Conservation (phyloP, 2,888 invertebrate species). For the Phaonia tiefii region DNA sequence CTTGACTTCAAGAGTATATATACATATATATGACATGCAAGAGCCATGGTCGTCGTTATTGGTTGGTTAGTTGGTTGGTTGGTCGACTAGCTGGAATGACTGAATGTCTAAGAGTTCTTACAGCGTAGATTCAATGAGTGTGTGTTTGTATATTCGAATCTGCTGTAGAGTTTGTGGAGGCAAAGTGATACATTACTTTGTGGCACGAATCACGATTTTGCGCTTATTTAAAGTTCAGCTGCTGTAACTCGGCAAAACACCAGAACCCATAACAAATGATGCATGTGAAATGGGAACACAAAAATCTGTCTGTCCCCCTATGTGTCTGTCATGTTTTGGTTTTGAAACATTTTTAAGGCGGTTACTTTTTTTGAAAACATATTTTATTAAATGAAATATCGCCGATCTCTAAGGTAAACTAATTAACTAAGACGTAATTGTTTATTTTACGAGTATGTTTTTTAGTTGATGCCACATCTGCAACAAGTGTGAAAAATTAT, state of each 20-base stretch:
- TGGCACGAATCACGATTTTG: slow-evolving; percentile 68
- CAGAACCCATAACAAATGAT: slow-evolving; percentile 43
- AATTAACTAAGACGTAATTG: slow-evolving; percentile 39
- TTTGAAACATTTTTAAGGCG: slow-evolving; percentile 30
- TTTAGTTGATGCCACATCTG: not conserved
- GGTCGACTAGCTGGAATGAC: slow-evolving; percentile 50
- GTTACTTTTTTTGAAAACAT: not conserved
- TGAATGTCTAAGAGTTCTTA: slow-evolving; percentile 44
- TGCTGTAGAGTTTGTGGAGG: slow-evolving; percentile 44
- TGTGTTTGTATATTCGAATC: too few relatives aligned
- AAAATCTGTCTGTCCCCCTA: slow-evolving; percentile 27
- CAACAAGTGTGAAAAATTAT: slow-evolving; percentile 58
- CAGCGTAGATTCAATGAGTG: slow-evolving; percentile 28
- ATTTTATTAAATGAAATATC: slow-evolving; percentile 31
- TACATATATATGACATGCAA: slow-evolving; percentile 52
- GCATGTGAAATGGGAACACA: slow-evolving; percentile 10
- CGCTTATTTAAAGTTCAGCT: slow-evolving; percentile 67
- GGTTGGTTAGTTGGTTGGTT: slow-evolving; percentile 29
- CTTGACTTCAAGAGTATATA: slow-evolving; percentile 19
- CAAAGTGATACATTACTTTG: slow-evolving; percentile 65
- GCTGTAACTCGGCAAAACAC: slow-evolving; percentile 37
- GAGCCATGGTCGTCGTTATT: slow-evolving; percentile 54
- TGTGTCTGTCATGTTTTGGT: slow-evolving; percentile 14
- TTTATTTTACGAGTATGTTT: not conserved
- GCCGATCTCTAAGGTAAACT: slow-evolving; percentile 9